phyloP scores from a whole-genome alignment of 2,113 vertebrate species.

The Megaceryle torquata region DNA sequence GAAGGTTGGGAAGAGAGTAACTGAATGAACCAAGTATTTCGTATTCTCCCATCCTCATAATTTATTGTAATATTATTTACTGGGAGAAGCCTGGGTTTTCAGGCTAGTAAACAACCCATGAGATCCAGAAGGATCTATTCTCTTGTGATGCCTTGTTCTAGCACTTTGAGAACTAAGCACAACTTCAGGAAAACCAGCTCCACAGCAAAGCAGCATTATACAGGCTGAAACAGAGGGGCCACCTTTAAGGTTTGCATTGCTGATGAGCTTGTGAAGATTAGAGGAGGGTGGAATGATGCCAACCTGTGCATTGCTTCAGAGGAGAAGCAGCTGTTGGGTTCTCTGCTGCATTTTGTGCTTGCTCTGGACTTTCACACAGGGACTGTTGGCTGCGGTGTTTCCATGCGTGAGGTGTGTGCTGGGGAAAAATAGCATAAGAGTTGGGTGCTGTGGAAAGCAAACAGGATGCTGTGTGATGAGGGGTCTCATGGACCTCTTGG shows the following conservation, averaged over 20 bases:
- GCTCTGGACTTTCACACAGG: fast-evolving
- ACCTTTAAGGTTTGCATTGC: neutral
- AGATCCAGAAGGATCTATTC: neutral
- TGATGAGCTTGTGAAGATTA: neutral
- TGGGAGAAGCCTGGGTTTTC: neutral
- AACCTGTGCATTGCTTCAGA: fast-evolving
- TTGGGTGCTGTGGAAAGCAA: neutral
- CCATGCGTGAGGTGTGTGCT: fast-evolving
- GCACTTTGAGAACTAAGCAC: neutral
- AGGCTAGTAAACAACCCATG: neutral
- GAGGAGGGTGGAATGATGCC: neutral
- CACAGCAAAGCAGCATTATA: neutral
- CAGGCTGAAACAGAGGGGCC: neutral
- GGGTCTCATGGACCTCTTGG: neutral
- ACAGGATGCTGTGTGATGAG: neutral
- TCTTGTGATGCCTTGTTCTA: neutral
- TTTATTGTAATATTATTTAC: neutral
- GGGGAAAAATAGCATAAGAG: fast-evolving
- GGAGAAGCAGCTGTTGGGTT: neutral
- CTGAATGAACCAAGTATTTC: neutral
- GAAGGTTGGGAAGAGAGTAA: neutral
- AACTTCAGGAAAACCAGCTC: neutral
- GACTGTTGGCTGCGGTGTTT: neutral
- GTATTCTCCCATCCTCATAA: neutral
- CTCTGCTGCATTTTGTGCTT: neutral